phyloP scores from a whole-genome alignment of 2,888 invertebrate genomes.

The Digitonthophagus gazella region DNA sequence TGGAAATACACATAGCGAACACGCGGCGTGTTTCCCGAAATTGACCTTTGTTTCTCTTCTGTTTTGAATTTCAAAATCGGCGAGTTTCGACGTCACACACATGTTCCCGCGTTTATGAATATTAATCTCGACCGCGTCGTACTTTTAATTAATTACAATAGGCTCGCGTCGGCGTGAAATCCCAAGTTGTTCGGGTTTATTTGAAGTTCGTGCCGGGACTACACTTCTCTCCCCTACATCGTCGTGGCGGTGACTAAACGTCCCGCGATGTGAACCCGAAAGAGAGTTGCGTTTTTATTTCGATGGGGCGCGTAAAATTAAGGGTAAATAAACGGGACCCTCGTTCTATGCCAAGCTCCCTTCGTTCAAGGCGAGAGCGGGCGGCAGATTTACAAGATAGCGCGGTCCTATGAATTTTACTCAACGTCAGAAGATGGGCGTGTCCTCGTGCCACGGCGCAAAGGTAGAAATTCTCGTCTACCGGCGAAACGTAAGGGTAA shows the following conservation, averaged over 20 bases:
- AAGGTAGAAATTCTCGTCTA: neutral
- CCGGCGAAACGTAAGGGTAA: neutral
- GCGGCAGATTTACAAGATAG: neutral
- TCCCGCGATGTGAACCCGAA: no score
- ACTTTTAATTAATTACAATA: conserved; percentile 1
- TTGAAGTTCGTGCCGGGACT: no score
- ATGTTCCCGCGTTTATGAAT: conserved; percentile 7
- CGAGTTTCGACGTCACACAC: neutral
- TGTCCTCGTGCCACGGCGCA: neutral
- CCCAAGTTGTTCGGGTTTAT: neutral
- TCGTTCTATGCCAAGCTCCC: neutral
- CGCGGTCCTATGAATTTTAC: neutral
- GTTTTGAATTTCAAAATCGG: conserved; percentile 15
- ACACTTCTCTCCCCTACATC: neutral
- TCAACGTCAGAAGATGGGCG: neutral
- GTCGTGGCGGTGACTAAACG: no score
- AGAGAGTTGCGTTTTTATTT: neutral
- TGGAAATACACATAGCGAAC: conserved; percentile 7
- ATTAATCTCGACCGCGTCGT: neutral
- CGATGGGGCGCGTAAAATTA: neutral
- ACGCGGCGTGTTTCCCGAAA: neutral
- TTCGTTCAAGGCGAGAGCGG: neutral
- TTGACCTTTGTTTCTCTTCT: conserved; percentile 14
- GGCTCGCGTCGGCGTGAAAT: neutral
- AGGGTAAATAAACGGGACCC: neutral